Evolutionary conservation across 1,140 invertebrate genomes (phyloP).

Genomic region (Nomia melanderi): DNA sequence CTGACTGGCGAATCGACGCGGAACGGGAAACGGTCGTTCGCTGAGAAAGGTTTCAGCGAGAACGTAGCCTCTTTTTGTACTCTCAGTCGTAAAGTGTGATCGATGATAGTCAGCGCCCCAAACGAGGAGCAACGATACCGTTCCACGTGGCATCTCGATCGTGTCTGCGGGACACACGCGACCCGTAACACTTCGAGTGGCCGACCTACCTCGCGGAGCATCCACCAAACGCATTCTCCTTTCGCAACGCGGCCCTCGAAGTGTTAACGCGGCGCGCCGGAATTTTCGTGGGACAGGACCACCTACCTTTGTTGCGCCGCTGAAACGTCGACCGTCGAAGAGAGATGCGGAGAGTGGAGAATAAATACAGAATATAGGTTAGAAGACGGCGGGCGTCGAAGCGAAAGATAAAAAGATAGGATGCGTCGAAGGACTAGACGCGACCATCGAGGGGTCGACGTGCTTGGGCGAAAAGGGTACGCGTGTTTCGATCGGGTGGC

Average conservation of each 20-base stretch:
- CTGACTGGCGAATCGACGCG: constrained; percentile 8
- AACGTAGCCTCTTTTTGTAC: constrained; percentile 33
- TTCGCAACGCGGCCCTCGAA: no score
- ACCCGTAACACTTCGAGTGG: no score
- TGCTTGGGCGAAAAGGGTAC: constrained; percentile 45
- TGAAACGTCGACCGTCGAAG: constrained; percentile 15
- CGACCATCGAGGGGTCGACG: no score
- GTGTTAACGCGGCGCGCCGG: no score
- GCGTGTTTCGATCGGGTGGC: constrained; percentile 38
- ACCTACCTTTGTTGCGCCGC: constrained; percentile 37
- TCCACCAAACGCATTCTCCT: no score
- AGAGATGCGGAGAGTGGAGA: no score
- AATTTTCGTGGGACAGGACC: no score
- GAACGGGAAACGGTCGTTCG: neutral
- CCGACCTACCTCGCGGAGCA: no score
- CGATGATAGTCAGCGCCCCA: neutral
- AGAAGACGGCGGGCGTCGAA: no score
- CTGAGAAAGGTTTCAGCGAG: constrained; percentile 2
- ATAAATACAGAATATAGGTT: constrained; percentile 8
- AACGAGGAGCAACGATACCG: constrained; percentile 15
- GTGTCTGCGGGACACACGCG: no score
- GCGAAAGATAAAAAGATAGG: no score
- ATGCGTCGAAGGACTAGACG: constrained; percentile 1
- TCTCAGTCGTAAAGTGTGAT: constrained; percentile 17
- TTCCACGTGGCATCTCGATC: constrained; percentile 5